Conservation (phyloP, 2,888 invertebrate species). For the Allygus modestus region DNA sequence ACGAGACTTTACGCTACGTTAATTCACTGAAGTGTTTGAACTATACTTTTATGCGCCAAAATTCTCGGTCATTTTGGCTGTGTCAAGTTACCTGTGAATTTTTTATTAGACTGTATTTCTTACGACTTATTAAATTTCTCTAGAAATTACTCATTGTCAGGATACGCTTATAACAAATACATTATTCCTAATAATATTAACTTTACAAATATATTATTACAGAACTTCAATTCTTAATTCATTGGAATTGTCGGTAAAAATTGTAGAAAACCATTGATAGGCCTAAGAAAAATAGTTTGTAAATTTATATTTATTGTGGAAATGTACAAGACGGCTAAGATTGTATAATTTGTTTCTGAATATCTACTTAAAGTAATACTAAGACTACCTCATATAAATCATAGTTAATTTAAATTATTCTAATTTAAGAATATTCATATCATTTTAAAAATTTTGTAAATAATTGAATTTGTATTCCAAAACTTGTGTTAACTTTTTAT, state of each 20-base stretch:
- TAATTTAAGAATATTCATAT: constrained; percentile 38
- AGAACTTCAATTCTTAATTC: neutral
- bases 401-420: constrained; percentile 10
- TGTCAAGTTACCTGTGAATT: constrained; percentile 54
- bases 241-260: constrained; percentile 9
- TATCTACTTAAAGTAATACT: constrained; percentile 26
- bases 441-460: constrained; percentile 31
- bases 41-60: constrained; percentile 43
- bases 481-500: neutral
- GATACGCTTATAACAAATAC: constrained; percentile 40
- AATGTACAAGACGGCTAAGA: neutral
- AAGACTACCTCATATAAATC: constrained; percentile 19
- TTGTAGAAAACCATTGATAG: constrained; percentile 32
- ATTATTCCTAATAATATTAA: constrained; percentile 2
- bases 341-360: constrained; percentile 34
- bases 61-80: constrained; percentile 47
- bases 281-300: constrained; percentile 34
- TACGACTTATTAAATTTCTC: constrained; percentile 20
- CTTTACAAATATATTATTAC: neutral
- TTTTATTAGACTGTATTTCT: constrained; percentile 48
- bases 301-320: constrained; percentile 30
- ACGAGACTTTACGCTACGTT: constrained; percentile 45
- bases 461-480: neutral
- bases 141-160: constrained; percentile 21
- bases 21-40: constrained; percentile 38